Conservation (phyloP, 2,888 invertebrate genomes). For the Perithous albicinctus region DNA sequence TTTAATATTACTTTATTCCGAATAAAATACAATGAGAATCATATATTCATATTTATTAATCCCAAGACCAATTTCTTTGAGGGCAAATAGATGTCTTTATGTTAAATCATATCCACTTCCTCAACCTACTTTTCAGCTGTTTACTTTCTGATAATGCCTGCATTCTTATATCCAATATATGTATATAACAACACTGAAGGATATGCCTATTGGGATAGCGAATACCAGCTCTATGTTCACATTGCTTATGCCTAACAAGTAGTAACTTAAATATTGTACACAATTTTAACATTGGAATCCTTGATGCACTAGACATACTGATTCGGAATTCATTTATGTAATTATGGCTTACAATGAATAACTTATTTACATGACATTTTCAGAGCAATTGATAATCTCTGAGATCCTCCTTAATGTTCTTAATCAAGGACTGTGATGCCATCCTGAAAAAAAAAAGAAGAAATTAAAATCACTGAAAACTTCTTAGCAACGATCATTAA, state of each 20-base stretch:
- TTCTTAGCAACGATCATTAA: not conserved
- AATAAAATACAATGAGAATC: too few relatives aligned
- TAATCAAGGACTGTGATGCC: conserved; percentile 20
- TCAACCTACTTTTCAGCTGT: conserved; percentile 1
- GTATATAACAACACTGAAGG: conserved; percentile 47
- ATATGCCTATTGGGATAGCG: conserved; percentile 64
- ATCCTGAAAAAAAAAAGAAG: conserved; percentile 50
- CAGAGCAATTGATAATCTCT: conserved; percentile 1
- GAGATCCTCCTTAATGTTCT: conserved; percentile 1
- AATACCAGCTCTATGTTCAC: conserved; percentile 1
- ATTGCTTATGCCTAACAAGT: conserved; percentile 19
- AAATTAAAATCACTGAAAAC: not conserved
- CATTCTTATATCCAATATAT: conserved; percentile 59
- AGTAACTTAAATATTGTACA: conserved; percentile 47
- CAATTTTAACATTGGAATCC: conserved; percentile 51
- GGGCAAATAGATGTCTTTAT: not conserved
- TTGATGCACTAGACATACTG: conserved; percentile 43
- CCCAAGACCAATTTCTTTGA: too few relatives aligned
- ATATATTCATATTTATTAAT: too few relatives aligned
- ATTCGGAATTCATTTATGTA: conserved; percentile 41
- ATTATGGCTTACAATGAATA: conserved; percentile 45
- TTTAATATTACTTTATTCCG: too few relatives aligned
- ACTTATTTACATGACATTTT: conserved; percentile 62
- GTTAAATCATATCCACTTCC: not conserved
- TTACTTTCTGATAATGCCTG: conserved; percentile 42